phyloP scores from a whole-genome alignment of 2,113 vertebrate genomes.

The Lophotis ruficrista region DNA sequence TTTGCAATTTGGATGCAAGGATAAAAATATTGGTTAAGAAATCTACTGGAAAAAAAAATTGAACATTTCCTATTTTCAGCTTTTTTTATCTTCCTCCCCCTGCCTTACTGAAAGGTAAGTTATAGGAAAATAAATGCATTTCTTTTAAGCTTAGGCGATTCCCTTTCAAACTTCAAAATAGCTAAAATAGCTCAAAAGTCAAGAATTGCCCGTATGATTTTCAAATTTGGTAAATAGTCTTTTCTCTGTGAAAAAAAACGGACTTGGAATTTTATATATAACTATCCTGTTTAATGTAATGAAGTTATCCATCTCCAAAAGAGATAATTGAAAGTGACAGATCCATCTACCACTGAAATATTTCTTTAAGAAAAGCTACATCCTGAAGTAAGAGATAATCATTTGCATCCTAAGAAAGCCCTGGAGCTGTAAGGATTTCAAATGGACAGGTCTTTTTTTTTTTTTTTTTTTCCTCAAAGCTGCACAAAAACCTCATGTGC shows the following conservation, averaged over 20 bases:
- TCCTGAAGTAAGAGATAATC: not conserved
- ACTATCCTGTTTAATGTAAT: not conserved
- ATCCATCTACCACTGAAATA: not conserved
- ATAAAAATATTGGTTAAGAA: not conserved
- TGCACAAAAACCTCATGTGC: not conserved
- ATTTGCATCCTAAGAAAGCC: not conserved
- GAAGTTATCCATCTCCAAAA: rapidly evolving
- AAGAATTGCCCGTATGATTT: not conserved
- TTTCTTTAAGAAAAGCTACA: not conserved
- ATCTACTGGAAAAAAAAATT: not conserved
- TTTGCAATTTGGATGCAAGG: not conserved
- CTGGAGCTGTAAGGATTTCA: not conserved
- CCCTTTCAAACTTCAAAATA: not conserved
- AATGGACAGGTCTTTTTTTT: not conserved
- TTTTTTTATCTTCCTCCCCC: not conserved
- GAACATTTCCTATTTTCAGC: not conserved
- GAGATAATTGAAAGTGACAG: not conserved
- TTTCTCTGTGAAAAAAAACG: not conserved
- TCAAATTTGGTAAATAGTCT: not conserved
- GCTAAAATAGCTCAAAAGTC: not conserved
- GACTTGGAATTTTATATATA: not conserved
- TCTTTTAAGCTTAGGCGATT: not conserved
- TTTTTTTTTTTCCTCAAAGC: not conserved
- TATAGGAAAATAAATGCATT: not conserved
- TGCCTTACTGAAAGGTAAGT: not conserved